phyloP scores from a whole-genome alignment of 2,113 vertebrate species.

The Eurypyga helias region DNA sequence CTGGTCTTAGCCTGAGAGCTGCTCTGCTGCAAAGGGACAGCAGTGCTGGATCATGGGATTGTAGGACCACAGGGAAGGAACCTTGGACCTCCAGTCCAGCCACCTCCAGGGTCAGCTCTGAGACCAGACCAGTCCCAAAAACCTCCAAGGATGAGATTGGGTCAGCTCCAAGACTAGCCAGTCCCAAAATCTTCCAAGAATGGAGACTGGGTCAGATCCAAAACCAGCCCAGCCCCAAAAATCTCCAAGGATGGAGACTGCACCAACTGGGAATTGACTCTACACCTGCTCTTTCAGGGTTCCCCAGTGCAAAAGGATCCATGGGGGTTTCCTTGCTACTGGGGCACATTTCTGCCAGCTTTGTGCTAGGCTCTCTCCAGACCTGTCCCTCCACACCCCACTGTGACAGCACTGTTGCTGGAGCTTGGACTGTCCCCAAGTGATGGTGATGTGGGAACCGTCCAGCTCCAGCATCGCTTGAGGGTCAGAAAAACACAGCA shows the following conservation, averaged over 20 bases:
- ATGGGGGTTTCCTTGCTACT: background rate
- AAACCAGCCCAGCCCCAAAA: background rate
- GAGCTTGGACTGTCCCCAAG: accelerated
- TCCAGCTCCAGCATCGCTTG: background rate
- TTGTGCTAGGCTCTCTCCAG: background rate
- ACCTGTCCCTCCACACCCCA: too few species aligned
- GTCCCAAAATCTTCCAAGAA: background rate
- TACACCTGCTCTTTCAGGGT: background rate
- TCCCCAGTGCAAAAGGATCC: background rate
- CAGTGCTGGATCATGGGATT: background rate
- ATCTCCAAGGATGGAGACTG: background rate
- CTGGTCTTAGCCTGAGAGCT: background rate
- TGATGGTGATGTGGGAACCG: background rate
- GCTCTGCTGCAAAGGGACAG: background rate
- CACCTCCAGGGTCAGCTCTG: background rate
- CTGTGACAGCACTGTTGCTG: background rate
- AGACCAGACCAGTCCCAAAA: background rate
- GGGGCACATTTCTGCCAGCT: background rate
- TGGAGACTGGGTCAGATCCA: background rate
- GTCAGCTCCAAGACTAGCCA: accelerated
- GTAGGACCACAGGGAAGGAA: background rate
- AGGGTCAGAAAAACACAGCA: accelerated
- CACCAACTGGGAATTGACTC: background rate
- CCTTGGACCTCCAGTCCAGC: background rate
- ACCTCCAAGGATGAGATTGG: background rate